phyloP scores from a whole-genome alignment of 2,113 vertebrate species.

The Buteo buteo region DNA sequence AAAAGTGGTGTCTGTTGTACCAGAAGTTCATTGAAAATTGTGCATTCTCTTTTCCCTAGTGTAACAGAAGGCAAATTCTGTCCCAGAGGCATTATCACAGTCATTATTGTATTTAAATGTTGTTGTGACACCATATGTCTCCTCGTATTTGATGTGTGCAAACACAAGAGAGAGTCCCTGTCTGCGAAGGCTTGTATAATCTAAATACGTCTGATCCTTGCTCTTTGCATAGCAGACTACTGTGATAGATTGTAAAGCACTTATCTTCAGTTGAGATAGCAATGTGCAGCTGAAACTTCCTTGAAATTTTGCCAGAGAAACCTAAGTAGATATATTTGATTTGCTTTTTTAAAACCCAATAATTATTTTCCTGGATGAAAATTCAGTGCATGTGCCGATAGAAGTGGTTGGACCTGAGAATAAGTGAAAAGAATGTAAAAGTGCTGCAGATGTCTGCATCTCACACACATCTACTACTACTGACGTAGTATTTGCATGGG shows the following conservation, averaged over 20 bases:
- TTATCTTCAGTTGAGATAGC: neutral
- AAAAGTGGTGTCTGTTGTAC: neutral
- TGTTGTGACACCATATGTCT: constrained; percentile 51
- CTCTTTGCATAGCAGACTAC: neutral
- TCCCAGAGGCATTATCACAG: constrained; percentile 37
- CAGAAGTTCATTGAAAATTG: neutral
- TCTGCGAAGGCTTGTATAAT: neutral
- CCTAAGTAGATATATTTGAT: neutral
- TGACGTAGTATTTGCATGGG: neutral
- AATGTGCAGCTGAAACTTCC: neutral
- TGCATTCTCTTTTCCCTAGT: constrained; percentile 9
- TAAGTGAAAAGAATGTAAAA: neutral
- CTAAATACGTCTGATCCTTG: constrained; percentile 8
- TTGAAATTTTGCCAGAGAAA: constrained; percentile 17
- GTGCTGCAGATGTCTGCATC: neutral
- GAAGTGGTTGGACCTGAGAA: neutral
- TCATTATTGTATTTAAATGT: constrained; percentile 56
- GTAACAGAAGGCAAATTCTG: constrained; percentile 42
- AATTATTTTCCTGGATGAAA: neutral
- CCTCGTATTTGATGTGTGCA: neutral
- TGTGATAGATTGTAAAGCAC: neutral
- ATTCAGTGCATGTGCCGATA: fast-evolving
- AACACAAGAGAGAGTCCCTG: constrained; percentile 17
- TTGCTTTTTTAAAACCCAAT: neutral
- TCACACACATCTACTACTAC: neutral